Evolutionary conservation across 2,113 vertebrate species (phyloP), one percentile per base, ranked within the genome.

Genomic region (Syngnathus floridae): DNA sequence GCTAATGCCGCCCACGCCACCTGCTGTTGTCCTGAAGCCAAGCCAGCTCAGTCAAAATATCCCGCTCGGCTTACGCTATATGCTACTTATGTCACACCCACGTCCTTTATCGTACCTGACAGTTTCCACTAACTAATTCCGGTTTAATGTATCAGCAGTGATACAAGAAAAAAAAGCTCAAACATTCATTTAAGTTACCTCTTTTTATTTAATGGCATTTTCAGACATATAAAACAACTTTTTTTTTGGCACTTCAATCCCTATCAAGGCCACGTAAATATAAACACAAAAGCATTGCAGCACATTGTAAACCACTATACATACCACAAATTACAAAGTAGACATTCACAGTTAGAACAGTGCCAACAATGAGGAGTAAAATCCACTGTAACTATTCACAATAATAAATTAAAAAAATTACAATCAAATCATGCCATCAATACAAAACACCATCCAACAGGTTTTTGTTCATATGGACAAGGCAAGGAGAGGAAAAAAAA

Each of bases 1-100:
- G 62, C 74, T 90, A 89, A 88, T 86, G 67, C 85, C 63, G 62
- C 75, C 54, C 13, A 64, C 76, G 73, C 78, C 87, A 90, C 84
- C 85, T 89, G 85, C 49, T 81, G 80, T 62, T 75, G 70, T 58
- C 56, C 64, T 75, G 62, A 63, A 60, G 67, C 62, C 38, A 37
- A 59, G 77, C 55, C 58, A 37, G 21, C 66, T 41, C 55, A 69
- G 60, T 51, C 37, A 62, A 41, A 71, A 63, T 58, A 72, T 74
- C 65, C 65, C n/a, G 62, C 66, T 77, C 74, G 75, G 55, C 61
- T 65, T 56, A 62, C 49, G 72, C 67, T 63, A 65, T 64, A 60
- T 73, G 46, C 66, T 9, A 61, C 61, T 69, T 41, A 16, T 70
- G 76, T 65, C 67, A 61, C 55, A 49, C 3, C 14, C 40, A 56